Base-by-base conservation (phyloP, 1,140 invertebrate genomes). In the Vanessa tameamea region DNA sequence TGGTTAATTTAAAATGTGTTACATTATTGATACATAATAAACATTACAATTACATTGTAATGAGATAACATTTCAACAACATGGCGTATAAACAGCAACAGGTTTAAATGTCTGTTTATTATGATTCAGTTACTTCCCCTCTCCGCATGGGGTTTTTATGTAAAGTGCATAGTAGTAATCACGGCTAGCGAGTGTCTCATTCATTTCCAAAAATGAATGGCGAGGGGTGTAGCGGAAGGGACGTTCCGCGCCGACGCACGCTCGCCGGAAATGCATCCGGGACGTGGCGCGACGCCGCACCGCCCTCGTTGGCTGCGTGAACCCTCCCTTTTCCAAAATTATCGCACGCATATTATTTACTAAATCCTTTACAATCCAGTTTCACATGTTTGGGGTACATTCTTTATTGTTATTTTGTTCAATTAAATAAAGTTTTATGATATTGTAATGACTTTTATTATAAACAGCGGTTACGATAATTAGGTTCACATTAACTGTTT, bases 261-360 rank as follows among this genome's bases (percentile, higher is more conserved):
- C 79, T 77, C 83, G 82, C 86, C 88, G 90, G 90, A 92, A 89
- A 82, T 80, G 83, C 90, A 87, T 92, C 90, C 90, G 88, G 90
- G 87, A 89, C 84, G 88, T 83, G 87, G 84, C 84, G 78, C 81
- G 87, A 85, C 86, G 80, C 83, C 82, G 74, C 81, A 75, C 82
- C 78, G 82, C 84, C 81, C 80, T 82, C 80, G 69, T 63, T 50
- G 72, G 73, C 72, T 64, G 43, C 48, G 69, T 78, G 77, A 69
- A 79, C 85, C 84, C 79, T 79, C 82, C 83, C 78, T 77, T 75
- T 68, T 59, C 72, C 57, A 50, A 65, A 57, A 53, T 69, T 68
- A 70, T 75, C 68, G 63, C 64, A 70, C 65, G 66, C 57, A 63
- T 65, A 61, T 61, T 37, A 53, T 11, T 69, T 47, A 57, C 16